Conservation (phyloP, 2,113 vertebrate genomes). For the Steatornis caripensis region DNA sequence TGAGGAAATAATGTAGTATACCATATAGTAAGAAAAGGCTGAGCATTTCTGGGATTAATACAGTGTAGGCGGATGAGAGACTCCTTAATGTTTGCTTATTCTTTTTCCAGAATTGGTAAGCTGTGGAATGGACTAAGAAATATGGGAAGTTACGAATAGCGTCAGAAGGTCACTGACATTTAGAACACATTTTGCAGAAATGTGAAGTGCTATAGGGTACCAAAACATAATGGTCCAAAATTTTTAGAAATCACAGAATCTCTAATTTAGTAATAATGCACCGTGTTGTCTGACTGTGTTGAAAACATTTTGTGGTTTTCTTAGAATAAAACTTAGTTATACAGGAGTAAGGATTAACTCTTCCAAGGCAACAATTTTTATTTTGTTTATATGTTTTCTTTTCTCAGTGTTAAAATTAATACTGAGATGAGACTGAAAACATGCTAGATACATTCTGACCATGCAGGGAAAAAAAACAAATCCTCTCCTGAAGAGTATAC, state of each 20-base stretch:
- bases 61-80: not conserved
- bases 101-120: not conserved
- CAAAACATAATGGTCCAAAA: not conserved
- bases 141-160: not conserved
- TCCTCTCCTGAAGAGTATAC: not conserved
- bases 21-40: not conserved
- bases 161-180: not conserved
- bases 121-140: not conserved
- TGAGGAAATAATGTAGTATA: not conserved
- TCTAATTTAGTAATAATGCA: not conserved
- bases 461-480: accelerated
- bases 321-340: not conserved
- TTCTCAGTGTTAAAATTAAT: not conserved
- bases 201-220: not conserved
- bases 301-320: not conserved
- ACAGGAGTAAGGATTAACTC: not conserved
- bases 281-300: not conserved
- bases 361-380: not conserved
- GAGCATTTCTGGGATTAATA: not conserved
- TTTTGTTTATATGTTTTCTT: not conserved
- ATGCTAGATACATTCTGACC: not conserved
- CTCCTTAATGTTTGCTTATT: not conserved
- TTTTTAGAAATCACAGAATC: not conserved
- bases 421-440: not conserved
- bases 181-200: not conserved